Base-by-base conservation (phyloP, 2,888 invertebrate genomes). In the Xylocampa areola region DNA sequence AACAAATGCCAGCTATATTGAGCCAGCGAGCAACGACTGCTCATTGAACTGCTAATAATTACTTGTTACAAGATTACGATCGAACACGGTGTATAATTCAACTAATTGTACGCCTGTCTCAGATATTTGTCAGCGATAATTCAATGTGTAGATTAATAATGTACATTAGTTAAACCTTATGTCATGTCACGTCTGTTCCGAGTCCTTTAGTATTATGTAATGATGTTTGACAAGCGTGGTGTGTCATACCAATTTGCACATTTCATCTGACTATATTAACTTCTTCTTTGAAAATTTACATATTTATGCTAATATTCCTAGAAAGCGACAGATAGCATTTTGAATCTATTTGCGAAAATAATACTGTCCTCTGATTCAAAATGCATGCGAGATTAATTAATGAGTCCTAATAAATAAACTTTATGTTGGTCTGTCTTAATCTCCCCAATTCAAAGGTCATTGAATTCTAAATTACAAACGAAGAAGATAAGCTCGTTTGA, bases 91-190 rank as follows among this genome's bases (percentile, higher is more conserved):
- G 47, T 59, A 51, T 71, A 65, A 60, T 55, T 52, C 51, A 55
- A 55, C 54, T 62, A 58, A 60, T 62, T 51, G 52, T 60, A 51
- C 53, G 43, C 61, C 43, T 66, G 74, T 62, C 66, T 53, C 11
- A 53, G 62, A 71, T 68, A 54, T 71, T 74, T 53, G 57, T 59
- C 62, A 53, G 33, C 44, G 54, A 61, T 73, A 70, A 73, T 60
- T 67, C 52, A 63, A 68, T 68, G 52, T 53, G 41, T 54, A 53
- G 64, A 67, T 68, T 64, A 70, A 70, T 73, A 73, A 59, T 59
- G 60, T 49, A 60, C 50, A 60, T 67, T 59, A 67, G 57, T 54
- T 54, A 70, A 67, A 52, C 53, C 37, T 58, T 57, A 53, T 52
- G 57, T 54, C 70, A 50, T 57, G 57, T 60, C 58, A 53, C 29